Evolutionary conservation across 2,797 vertebrate species (phyloP).

Genomic region (Meriones psammophilus): DNA sequence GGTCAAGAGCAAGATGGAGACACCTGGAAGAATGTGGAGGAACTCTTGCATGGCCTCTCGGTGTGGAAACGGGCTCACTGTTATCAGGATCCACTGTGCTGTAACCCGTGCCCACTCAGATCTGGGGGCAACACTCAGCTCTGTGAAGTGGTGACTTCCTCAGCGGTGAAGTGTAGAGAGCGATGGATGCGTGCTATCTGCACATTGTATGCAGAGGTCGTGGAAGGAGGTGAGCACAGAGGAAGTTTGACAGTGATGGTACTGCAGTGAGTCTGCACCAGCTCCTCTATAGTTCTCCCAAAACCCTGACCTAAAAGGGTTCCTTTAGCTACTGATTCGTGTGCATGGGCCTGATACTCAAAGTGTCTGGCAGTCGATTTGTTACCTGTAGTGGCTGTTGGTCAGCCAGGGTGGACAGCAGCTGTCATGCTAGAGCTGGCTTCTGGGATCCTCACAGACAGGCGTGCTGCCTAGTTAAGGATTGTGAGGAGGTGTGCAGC

Average conservation of each 20-base stretch:
- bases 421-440: neutral
- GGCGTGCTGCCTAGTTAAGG: neutral
- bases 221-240: neutral
- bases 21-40: neutral
- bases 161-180: neutral
- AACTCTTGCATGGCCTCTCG: neutral
- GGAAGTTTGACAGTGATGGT: neutral
- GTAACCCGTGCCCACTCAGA: neutral
- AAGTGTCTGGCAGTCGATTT: neutral
- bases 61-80: neutral
- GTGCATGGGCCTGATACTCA: neutral
- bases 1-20: neutral
- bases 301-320: neutral
- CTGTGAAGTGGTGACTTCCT: neutral
- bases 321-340: neutral
- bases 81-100: neutral
- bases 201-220: neutral
- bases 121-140: neutral
- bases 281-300: neutral
- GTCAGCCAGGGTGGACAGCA: neutral
- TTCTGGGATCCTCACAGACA: neutral
- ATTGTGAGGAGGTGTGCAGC: neutral
- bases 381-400: neutral
- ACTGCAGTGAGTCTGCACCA: neutral
- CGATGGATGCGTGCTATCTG: neutral